Conservation (phyloP, 2,888 invertebrate species). For the Biston stratarius region DNA sequence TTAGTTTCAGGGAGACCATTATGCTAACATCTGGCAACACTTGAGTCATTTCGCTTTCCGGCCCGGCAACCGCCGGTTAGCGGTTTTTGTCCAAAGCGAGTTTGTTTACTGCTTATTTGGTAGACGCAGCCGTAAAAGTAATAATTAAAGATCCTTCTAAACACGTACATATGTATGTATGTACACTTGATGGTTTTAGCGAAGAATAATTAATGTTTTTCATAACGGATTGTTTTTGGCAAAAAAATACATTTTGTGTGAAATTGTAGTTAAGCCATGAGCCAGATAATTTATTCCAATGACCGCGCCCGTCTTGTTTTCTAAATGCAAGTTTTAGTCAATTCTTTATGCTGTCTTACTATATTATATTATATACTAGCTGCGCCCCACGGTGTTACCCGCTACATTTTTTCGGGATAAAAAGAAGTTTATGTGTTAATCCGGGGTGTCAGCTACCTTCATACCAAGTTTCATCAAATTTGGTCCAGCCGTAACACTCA, state of each 20-base stretch:
- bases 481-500: no score
- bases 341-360: no score
- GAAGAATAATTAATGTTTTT: conserved; percentile 39
- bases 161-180: conserved; percentile 40
- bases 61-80: conserved; percentile 19
- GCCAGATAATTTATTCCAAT: no score
- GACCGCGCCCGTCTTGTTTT: no score
- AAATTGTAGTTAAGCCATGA: conserved; percentile 9
- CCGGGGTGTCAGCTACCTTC: no score
- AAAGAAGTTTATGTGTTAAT: no score
- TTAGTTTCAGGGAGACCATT: conserved; percentile 1
- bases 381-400: no score
- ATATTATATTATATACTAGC: no score
- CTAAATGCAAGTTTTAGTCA: no score
- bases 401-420: no score
- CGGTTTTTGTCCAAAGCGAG: conserved; percentile 56
- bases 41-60: conserved; percentile 26
- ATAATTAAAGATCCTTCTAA: conserved; percentile 56
- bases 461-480: no score
- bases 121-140: conserved; percentile 48
- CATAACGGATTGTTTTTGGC: conserved; percentile 36
- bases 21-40: conserved; percentile 15
- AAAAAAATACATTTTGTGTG: conserved; percentile 27
- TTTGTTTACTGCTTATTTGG: conserved; percentile 53
- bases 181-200: conserved; percentile 14